Evolutionary conservation across 2,888 invertebrate genomes (phyloP), one percentile per base, ranked within the genome.

Genomic region (Lamellibrachia satsuma): DNA sequence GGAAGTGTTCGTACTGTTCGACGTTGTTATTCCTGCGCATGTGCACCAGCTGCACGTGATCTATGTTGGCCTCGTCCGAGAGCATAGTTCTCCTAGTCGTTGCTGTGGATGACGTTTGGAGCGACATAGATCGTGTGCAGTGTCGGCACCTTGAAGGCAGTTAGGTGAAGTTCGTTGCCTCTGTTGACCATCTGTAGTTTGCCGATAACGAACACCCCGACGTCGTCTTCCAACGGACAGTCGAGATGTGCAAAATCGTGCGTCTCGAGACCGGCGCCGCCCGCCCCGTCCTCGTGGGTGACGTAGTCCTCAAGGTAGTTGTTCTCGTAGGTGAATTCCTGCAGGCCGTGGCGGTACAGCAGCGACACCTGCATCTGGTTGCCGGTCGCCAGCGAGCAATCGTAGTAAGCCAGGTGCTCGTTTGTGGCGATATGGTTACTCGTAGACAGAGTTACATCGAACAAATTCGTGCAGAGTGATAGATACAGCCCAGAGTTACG

Each of bases 201-300:
- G 11, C 92, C 94, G 52, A 94, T 91, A 15, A 94, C 93, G 90
- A 94, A 94, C 57, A 92, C 92, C 1, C 94, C 94, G 7, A 92
- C 93, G 51, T 94, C 93, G 3, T 93, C 92, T 2, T 94, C 93
- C 52, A 94, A 91, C 11, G 94, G 94, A 91, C 94, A 94, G 92
- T 94, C 94, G 8, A 94, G 93, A 92, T 94, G 94, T 3, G 94
- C 90, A 93, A 94, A 94, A 8, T 93, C 94, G 90, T 94, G 94
- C 52, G 75, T 93, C 93, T 94, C 94, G 27, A 94, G 52, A n/a
- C 94, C 94, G 0, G 93, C 93, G 3, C 94, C 94, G n/a, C 94
- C 94, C 15, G 91, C 90, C 3, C 92, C 92, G 15, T 93, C 75
- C 0, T 93, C 91, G 7, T 91, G 60, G 52, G 91, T 91, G 9